phyloP scores from a whole-genome alignment of 1,140 invertebrate genomes.

The Drosophila pachea region DNA sequence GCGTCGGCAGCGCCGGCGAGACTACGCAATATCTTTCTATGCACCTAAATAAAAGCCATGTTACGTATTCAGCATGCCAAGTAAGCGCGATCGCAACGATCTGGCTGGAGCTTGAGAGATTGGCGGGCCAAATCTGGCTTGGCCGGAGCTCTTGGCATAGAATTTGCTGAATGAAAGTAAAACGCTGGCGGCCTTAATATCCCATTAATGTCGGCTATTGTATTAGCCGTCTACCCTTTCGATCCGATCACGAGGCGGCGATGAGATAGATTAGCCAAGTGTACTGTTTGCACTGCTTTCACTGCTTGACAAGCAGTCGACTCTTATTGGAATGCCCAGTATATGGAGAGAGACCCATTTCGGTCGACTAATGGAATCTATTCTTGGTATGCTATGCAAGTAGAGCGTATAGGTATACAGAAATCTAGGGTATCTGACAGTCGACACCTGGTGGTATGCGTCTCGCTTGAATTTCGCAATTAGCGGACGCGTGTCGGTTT shows the following conservation, averaged over 20 bases:
- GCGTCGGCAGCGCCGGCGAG: constrained; percentile 49
- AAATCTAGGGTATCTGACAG: no score
- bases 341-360: no score
- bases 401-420: no score
- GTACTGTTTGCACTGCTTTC: no score
- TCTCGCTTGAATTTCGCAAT: not conserved
- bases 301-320: no score
- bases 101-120: no score
- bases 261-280: no score
- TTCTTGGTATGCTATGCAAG: no score
- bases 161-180: constrained; percentile 66
- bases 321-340: no score
- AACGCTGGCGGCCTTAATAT: not conserved
- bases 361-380: no score
- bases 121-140: no score
- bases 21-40: constrained; percentile 60
- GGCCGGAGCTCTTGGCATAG: constrained; percentile 44
- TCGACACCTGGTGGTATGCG: not conserved
- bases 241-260: no score
- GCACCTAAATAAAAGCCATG: constrained; percentile 51
- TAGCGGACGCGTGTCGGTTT: constrained; percentile 21
- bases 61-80: constrained; percentile 55
- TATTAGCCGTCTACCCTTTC: not conserved
- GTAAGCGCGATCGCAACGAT: not conserved
- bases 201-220: constrained; percentile 1